Conservation (phyloP, 2,113 vertebrate species). For the Tichodroma muraria region DNA sequence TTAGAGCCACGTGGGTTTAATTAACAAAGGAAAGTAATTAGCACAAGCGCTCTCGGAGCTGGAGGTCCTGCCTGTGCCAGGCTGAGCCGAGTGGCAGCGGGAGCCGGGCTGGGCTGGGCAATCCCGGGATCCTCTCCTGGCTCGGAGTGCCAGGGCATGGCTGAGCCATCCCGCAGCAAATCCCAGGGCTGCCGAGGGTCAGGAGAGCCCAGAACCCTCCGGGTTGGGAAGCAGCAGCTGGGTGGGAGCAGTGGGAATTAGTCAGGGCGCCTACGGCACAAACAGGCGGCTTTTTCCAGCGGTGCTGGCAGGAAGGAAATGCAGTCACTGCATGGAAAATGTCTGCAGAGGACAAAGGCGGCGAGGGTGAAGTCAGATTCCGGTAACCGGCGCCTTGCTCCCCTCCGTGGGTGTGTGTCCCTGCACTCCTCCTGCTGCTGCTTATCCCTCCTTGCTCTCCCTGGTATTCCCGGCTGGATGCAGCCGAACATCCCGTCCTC, state of each 20-base stretch:
- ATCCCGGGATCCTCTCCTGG: background rate
- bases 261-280: background rate
- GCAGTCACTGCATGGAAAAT: constrained; percentile 67
- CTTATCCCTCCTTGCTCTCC: background rate
- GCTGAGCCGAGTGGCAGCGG: background rate
- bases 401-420: background rate
- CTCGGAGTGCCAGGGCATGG: background rate
- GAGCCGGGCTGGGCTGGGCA: background rate
- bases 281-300: constrained; percentile 52
- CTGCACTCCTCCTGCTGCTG: background rate
- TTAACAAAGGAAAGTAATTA: constrained; percentile 76
- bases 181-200: rapidly evolving
- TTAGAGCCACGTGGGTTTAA: constrained; percentile 74
- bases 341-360: constrained; percentile 62
- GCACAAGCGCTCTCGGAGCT: constrained; percentile 18
- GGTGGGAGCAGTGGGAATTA: background rate
- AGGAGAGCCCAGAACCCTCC: background rate
- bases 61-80: constrained; percentile 40
- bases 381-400: constrained; percentile 32
- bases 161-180: background rate
- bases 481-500: background rate
- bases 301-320: constrained; percentile 65
- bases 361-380: constrained; percentile 65
- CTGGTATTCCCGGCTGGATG: background rate
- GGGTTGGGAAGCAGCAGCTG: background rate